Evolutionary conservation across 2,797 vertebrate species (phyloP).

Genomic region (Gorsachius magnificus): DNA sequence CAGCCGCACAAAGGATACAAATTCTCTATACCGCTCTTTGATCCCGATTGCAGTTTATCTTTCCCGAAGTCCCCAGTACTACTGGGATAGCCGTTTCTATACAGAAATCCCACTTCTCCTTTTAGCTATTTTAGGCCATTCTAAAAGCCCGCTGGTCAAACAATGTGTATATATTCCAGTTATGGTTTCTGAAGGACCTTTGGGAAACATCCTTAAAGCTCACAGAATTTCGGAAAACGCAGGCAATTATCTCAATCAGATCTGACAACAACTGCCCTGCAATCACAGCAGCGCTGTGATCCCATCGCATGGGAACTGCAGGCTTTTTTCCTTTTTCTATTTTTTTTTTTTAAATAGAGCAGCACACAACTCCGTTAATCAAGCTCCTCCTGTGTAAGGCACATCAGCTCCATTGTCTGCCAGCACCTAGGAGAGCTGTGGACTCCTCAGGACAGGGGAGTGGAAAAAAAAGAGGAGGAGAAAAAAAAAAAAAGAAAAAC

Average conservation of each 20-base stretch:
- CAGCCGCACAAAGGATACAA: constrained; percentile 67
- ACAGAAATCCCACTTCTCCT: constrained; percentile 18
- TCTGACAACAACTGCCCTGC: neutral
- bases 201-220: constrained; percentile 41
- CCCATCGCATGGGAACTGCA: neutral
- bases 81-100: neutral
- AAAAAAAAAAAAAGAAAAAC: neutral
- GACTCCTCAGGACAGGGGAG: constrained; percentile 66
- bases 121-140: constrained; percentile 13
- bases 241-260: neutral
- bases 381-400: constrained; percentile 67
- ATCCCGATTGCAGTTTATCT: neutral
- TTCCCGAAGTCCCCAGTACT: neutral
- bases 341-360: neutral
- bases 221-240: neutral
- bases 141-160: neutral
- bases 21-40: constrained; percentile 23
- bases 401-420: constrained; percentile 83
- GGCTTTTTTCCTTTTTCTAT: neutral
- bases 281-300: neutral
- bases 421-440: constrained; percentile 71
- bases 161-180: neutral
- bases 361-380: constrained; percentile 8
- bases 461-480: neutral
- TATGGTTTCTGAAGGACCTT: neutral